phyloP scores from a whole-genome alignment of 2,797 vertebrate species.

The Danio jaintianensis region DNA sequence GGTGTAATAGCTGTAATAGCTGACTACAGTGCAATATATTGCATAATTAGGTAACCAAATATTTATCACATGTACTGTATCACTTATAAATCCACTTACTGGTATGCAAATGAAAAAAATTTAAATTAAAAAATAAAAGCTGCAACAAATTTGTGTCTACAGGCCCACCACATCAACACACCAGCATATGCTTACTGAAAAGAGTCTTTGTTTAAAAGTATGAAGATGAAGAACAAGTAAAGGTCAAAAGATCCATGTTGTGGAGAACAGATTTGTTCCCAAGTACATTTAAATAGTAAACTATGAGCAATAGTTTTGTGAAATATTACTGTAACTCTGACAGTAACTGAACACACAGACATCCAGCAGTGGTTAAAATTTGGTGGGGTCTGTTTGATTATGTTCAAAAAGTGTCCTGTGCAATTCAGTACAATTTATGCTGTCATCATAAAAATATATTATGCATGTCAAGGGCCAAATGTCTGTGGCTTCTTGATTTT shows the following conservation, averaged over 20 bases:
- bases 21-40: neutral
- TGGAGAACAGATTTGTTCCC: slow-evolving; percentile 36
- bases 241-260: neutral
- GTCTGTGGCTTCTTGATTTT: slow-evolving; percentile 57
- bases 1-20: neutral
- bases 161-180: neutral
- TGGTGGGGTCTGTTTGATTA: slow-evolving; percentile 13
- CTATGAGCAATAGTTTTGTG: too few species aligned
- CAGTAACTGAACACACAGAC: neutral
- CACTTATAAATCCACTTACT: neutral
- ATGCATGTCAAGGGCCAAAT: slow-evolving; percentile 48
- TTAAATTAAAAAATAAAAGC: too few species aligned
- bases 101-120: too few species aligned
- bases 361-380: slow-evolving; percentile 21
- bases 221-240: neutral
- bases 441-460: slow-evolving; percentile 45
- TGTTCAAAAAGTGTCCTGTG: slow-evolving; percentile 10
- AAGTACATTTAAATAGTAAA: slow-evolving; percentile 9
- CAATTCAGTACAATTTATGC: slow-evolving; percentile 46
- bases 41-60: neutral
- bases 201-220: neutral
- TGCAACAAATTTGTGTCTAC: too few species aligned
- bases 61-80: neutral
- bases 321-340: slow-evolving; percentile 1
- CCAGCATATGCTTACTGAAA: neutral